Base-by-base conservation (phyloP, 2,113 vertebrate genomes). In the Sinocyclocheilus rhinocerous region DNA sequence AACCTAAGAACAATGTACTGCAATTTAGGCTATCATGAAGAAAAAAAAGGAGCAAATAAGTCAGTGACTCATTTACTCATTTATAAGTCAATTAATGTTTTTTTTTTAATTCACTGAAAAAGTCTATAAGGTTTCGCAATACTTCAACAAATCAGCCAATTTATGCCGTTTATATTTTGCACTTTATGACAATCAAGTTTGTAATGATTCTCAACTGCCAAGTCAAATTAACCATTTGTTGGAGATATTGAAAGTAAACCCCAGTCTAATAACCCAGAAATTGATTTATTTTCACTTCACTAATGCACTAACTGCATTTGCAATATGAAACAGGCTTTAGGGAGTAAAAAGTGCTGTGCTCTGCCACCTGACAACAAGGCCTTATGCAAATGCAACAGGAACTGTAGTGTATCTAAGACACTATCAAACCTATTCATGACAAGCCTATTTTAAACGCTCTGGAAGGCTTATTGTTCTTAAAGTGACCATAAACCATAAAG, bases 371-470 rank as follows among this genome's bases (percentile, higher is more conserved):
- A 50, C 75, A 55, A 50, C 52, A 29, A 11, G 10, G 20, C 29
- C 26, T 78, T 36, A n/a, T 73, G 20, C 36, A 73, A 42, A 73
- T 73, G 4, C 36, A 42, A 72, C 36, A 72, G 33, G 18, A 72
- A 72, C 33, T 72, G 18, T 22, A 22, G 69, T 39, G 36, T 18
- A 36, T 69, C 65, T 39, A n/a, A 39, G 29, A 59, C 33, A n/a
- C 52, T 59, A 39, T 59, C 76, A 78, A 77, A 78, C 10, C 76
- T 13, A 33, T 77, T 77, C 50, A 77, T 55, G 15, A 50, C 48
- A 78, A 78, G 26, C 18, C 52, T 36, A 78, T 59, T 78, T 78
- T 78, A 39, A 78, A 59, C 18, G n/a, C 76, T 42, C 36, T 9
- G 22, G 22, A 45, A 80, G 3, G 6, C 39, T 3, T 45, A 80